Conservation (phyloP, 2,113 vertebrate species). For the Paracanthobrama guichenoti region DNA sequence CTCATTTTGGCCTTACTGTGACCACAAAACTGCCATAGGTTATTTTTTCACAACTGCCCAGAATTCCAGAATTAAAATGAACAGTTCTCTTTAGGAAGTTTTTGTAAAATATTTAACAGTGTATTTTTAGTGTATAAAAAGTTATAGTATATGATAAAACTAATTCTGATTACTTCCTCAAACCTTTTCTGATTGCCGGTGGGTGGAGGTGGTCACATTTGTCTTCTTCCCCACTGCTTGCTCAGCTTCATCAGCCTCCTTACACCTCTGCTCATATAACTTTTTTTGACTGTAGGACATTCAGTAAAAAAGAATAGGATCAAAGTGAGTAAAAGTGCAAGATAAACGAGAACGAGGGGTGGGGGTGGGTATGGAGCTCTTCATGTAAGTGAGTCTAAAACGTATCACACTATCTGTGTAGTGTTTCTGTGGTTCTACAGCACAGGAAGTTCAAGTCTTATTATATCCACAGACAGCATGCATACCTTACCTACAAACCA, state of each 20-base stretch:
- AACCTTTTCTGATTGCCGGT: conserved; percentile 89
- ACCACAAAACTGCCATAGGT: background rate
- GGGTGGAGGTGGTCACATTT: conserved; percentile 52
- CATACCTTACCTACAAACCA: background rate
- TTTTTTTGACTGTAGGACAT: conserved; percentile 83
- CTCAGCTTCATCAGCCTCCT: conserved; percentile 83
- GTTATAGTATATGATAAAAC: background rate
- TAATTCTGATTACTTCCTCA: too few species aligned
- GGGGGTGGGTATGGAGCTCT: background rate
- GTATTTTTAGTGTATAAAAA: background rate
- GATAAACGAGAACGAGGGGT: background rate
- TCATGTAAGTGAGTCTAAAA: background rate
- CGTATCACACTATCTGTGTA: background rate
- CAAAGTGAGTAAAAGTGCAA: background rate
- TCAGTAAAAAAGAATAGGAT: background rate
- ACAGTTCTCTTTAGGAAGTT: background rate
- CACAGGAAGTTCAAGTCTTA: conserved; percentile 35
- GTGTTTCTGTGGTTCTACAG: background rate
- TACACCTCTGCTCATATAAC: conserved; percentile 84
- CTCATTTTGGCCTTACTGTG: conserved; percentile 12
- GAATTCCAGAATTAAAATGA: background rate
- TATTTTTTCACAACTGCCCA: background rate
- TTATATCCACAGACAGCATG: background rate
- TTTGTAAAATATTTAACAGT: background rate
- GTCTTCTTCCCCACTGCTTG: conserved; percentile 72